Evolutionary conservation across 2,888 invertebrate species (phyloP).

Genomic region (Andrena chrysosceles): DNA sequence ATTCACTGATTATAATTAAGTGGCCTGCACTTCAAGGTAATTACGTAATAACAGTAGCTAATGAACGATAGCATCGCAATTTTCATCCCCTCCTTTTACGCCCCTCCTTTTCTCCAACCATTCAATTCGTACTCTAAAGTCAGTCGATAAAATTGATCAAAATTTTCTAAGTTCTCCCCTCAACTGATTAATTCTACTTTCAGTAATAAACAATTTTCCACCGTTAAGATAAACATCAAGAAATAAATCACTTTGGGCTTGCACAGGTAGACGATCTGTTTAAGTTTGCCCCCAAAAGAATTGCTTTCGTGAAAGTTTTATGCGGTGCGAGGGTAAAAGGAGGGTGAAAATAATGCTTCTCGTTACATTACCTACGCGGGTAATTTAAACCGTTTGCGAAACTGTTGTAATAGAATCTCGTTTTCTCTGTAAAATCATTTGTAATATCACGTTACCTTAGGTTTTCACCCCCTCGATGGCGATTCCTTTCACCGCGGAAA

Average conservation of each 20-base stretch:
- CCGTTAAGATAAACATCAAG: background rate
- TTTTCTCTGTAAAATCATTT: background rate
- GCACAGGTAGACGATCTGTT: conserved; percentile 13
- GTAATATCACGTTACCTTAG: background rate
- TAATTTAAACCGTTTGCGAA: background rate
- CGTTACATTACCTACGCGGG: background rate
- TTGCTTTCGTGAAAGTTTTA: conserved; percentile 18
- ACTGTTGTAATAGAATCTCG: background rate
- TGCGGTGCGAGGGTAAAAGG: background rate
- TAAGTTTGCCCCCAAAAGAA: background rate
- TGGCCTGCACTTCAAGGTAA: background rate
- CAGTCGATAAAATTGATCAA: background rate
- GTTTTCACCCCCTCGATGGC: background rate
- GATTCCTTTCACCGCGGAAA: background rate
- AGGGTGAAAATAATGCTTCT: background rate
- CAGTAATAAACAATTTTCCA: background rate
- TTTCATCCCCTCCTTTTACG: background rate
- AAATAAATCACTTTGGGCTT: background rate
- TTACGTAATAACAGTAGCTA: background rate
- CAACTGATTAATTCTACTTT: background rate
- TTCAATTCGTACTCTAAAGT: background rate
- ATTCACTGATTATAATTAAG: background rate
- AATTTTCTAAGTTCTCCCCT: background rate
- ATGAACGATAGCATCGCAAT: conserved; percentile 1
- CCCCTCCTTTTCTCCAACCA: background rate